Evolutionary conservation across 2,888 invertebrate genomes (phyloP), one percentile per base, ranked within the genome.

Genomic region (Lutraria lutraria): DNA sequence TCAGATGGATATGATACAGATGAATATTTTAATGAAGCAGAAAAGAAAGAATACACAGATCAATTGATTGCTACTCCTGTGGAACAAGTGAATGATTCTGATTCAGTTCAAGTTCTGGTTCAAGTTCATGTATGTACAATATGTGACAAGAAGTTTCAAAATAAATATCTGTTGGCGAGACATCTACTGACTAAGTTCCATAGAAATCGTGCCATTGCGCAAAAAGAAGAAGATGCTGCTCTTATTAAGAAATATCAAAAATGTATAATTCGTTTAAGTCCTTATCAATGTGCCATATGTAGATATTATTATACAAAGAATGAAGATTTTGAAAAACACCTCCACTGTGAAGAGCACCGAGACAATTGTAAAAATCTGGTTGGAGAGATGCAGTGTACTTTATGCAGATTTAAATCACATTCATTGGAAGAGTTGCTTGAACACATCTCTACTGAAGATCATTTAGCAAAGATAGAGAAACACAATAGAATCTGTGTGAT

Each of bases 281-380:
- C 98, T 0, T 99, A 98, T 95, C 98, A 98, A 96, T 99, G 99
- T 95, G 97, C 97, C 76, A 97, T 98, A 21, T 99, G 99, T 96
- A 97, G 97, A 88, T 99, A 98, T 96, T 99, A 98, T 96, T 98
- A 98, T 93, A 98, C 98, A 96, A 91, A 90, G 76, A 90, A 98
- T 98, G 94, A 97, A 97, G 90, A 97, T 97, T 84, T 97, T 97
- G 86, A 98, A 98, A 85, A 93, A 16, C 96, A 96, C 90, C 87
- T 96, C 76, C 90, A 91, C 60, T 93, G 93, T 29, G 72, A 82
- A 0, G 89, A 90, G 25, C 96, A 96, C 90, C 53, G 86, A 15
- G 81, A 91, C n/a, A 94, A 94, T 31, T 94, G 94, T 52, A 85
- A 92, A 52, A 93, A 93, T 68, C 90, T 95, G 34, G 91, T 95